phyloP scores from a whole-genome alignment of 2,113 vertebrate species.

The Oryzias woworae region DNA sequence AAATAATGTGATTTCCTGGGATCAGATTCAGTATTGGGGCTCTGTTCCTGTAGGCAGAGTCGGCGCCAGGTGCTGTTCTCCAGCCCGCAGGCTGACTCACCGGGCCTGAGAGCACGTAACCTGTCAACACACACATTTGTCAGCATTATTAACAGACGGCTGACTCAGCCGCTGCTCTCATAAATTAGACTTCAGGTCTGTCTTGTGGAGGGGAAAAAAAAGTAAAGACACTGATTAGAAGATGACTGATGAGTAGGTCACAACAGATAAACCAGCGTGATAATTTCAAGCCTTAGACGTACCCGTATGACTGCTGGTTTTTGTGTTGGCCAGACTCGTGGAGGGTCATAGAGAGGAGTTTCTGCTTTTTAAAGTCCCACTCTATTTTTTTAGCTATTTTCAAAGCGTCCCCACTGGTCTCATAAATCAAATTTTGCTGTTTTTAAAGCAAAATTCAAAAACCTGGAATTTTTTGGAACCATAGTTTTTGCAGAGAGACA shows the following conservation, averaged over 20 bases:
- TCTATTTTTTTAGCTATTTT: no score
- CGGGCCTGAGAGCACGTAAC: slow-evolving; percentile 4
- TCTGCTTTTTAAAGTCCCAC: no score
- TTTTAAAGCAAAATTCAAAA: no score
- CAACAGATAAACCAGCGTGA: not conserved
- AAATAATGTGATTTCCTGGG: slow-evolving; percentile 26
- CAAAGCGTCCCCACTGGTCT: no score
- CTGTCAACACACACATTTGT: slow-evolving; percentile 36
- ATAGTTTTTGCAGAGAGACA: no score
- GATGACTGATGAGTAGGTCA: not conserved
- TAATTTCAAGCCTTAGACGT: not conserved
- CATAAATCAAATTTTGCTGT: no score
- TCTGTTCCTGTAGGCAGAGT: not conserved
- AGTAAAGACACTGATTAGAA: not conserved
- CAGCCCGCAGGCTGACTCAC: slow-evolving; percentile 36
- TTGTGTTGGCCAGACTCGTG: no score
- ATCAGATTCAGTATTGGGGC: slow-evolving; percentile 15
- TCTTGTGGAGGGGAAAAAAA: not conserved
- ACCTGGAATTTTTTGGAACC: no score
- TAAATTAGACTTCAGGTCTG: slow-evolving; percentile 20
- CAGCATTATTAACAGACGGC: slow-evolving; percentile 44
- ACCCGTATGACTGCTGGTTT: no score
- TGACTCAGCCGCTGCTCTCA: slow-evolving; percentile 38
- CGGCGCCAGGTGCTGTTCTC: slow-evolving; percentile 24
- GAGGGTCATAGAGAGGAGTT: no score